Conservation (phyloP, 2,888 invertebrate species). For the Orthonevra nobilis region DNA sequence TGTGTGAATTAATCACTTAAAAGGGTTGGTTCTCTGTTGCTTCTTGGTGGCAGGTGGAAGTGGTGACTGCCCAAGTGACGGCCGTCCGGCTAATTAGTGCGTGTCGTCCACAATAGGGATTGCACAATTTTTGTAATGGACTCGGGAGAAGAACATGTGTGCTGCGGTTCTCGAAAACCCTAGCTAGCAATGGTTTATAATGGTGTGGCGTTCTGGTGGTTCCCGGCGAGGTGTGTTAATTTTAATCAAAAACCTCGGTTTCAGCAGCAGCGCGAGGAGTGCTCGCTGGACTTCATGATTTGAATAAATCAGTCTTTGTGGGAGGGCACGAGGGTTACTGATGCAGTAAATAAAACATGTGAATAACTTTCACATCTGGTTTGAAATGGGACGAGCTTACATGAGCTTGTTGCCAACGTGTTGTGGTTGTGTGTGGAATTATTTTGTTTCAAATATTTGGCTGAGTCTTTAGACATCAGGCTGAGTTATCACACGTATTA, state of each 20-base stretch:
- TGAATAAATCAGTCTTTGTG: slow-evolving; percentile 54
- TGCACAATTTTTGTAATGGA: slow-evolving; percentile 67
- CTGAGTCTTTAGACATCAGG: no score
- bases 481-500: no score
- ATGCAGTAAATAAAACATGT: slow-evolving; percentile 35
- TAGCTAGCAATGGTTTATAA: slow-evolving; percentile 39
- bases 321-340: not conserved
- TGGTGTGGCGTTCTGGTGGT: slow-evolving; percentile 16
- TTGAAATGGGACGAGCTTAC: not conserved
- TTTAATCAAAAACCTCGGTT: slow-evolving; percentile 50
- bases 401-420: not conserved
- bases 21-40: slow-evolving; percentile 55
- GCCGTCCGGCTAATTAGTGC: slow-evolving; percentile 62
- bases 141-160: slow-evolving; percentile 43
- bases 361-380: slow-evolving; percentile 31
- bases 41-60: not conserved
- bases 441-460: no score
- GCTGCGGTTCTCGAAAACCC: slow-evolving; percentile 52
- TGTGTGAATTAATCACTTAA: slow-evolving; percentile 67
- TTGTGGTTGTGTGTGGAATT: no score
- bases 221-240: slow-evolving; percentile 59
- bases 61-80: not conserved
- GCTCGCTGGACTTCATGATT: slow-evolving; percentile 48
- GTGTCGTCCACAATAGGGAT: slow-evolving; percentile 60
- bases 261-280: slow-evolving; percentile 1